Evolutionary conservation across 1,140 invertebrate species (phyloP), one percentile per base, ranked within the genome.

Genomic region (Belonocnema kinseyi): DNA sequence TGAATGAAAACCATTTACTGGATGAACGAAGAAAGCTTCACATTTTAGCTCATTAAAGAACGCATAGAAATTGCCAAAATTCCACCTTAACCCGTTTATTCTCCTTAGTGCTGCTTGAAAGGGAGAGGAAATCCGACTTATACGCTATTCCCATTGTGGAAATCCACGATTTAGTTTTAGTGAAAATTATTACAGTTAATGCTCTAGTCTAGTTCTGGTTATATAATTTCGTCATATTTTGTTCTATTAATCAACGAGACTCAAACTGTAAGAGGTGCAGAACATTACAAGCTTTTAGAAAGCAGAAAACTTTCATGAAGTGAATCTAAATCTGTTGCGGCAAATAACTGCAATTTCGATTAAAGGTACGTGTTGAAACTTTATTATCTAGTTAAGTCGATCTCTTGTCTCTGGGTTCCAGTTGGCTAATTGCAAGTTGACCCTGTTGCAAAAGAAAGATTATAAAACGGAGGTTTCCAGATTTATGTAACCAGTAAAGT

Each of bases 261-360:
- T 61, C 12, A 33, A 61, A 21, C 17, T 58, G 26, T 10, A 58
- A 17, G 33, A 61, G 58, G 21, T 61, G 26, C 12, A 33, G 21
- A 17, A 54, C 16, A 54, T 54, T 54, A 17, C 53, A 54, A 54
- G n/a, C 53, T 54, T 54, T 7, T 7, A 54, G 53, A 54, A 4
- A 54, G 58, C 16, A 61, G 58, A 61, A 61, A 61, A 61, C 21
- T 61, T 61, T 61, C 33, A 40, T 16, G 19, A 33, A 13, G 56
- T 11, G 56, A 61, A 61, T 61, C 56, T 19, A 61, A 26, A 61
- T 61, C 58, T 61, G 58, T 61, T 61, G 21, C 16, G 26, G 58
- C 58, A 61, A 61, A 61, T 61, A 21, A 61, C 58, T 61, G 58
- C 58, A 61, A 61, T 61, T 61, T 40, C 58, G 26, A 61, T 61